A percentile compares a stretch with the other conserved stretches of the same genome.
These are phyloP conservation scores for Zoanthus sociatus DNA, from an alignment of 92 coral and sea anemone species.

Conservation along the genomic window DNA sequence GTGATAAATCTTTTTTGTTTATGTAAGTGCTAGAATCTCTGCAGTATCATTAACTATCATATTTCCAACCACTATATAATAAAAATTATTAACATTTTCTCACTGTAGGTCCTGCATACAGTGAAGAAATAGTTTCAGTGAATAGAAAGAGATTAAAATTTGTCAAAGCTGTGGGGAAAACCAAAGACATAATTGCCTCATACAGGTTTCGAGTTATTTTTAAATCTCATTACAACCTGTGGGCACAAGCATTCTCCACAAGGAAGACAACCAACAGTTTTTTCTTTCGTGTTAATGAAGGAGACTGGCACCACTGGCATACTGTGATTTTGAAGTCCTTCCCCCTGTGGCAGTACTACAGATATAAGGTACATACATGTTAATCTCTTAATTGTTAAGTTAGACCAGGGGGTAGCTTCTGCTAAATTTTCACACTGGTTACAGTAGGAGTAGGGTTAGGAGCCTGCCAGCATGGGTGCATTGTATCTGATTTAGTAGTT, in stretches of 20 bases:
- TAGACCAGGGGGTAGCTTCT: no score
- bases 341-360: conserved; percentile 74
- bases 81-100: background rate
- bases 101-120: conserved; percentile 85
- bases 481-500: no score
- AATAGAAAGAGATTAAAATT: background rate
- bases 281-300: conserved; percentile 74
- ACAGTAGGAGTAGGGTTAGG: no score
- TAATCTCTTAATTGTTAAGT: no score
- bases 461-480: no score
- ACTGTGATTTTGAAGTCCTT: conserved; percentile 42
- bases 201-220: conserved; percentile 69
- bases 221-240: conserved; percentile 70
- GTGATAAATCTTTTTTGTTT: no score
- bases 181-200: conserved; percentile 65
- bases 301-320: conserved; percentile 73
- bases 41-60: no score
- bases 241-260: conserved; percentile 74
- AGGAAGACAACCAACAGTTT: conserved; percentile 62
- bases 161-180: conserved; percentile 71
- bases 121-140: conserved; percentile 34
- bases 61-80: background rate
- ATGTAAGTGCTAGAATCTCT: no score
- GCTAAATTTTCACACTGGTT: no score
- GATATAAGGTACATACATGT: conserved; percentile 52